Evolutionary conservation across 92 coral and sea anemone genomes (phyloP), one percentile per base, ranked within the genome.

Genomic region (Palythoa grandis): DNA sequence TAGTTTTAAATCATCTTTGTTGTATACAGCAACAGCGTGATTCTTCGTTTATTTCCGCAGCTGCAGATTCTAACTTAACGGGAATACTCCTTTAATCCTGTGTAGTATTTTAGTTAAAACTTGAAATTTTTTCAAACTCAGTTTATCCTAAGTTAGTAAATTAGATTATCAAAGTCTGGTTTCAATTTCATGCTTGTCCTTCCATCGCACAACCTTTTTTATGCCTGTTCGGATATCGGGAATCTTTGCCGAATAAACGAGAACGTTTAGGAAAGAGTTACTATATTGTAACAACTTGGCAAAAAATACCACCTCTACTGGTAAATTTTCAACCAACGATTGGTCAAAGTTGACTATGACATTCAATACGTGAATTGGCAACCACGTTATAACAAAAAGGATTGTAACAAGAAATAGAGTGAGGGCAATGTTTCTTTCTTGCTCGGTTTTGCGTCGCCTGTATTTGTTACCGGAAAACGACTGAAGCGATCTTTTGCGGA

Each of bases 221-320:
- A 78, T 61, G n/a, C 83, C 38, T 3, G 29, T 78, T 37, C 56
- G 70, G 39, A 78, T 48, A 10, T 61, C 83, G 9, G 83, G 57
- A 39, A 78, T 78, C 71, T 78, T 78, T 61, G 52, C 38, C 70
- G 83, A 78, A 61, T 78, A 78, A 10, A 78, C 72, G 20, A 78
- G n/a, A 37, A 78, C 72, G 67, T 78, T 78, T 15, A 78, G 72
- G 35, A 78, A 78, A 19, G 83, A 78, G 56, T 78, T 78, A 39
- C 83, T 54, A 37, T 78, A 78, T 15, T 78, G 83, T 40, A 78
- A 61, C 19, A 78, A 13, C 71, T 78, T 78, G 37, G 83, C 83
- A 40, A 78, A 58, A 61, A 60, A 78, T 60, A 78, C 58, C 25
- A 43, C 69, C 56, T 78, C 83, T 61, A 78, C 38, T 11, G 83